Evolutionary conservation across 2,113 vertebrate species (phyloP).

Genomic region (Struthidea cinerea): DNA sequence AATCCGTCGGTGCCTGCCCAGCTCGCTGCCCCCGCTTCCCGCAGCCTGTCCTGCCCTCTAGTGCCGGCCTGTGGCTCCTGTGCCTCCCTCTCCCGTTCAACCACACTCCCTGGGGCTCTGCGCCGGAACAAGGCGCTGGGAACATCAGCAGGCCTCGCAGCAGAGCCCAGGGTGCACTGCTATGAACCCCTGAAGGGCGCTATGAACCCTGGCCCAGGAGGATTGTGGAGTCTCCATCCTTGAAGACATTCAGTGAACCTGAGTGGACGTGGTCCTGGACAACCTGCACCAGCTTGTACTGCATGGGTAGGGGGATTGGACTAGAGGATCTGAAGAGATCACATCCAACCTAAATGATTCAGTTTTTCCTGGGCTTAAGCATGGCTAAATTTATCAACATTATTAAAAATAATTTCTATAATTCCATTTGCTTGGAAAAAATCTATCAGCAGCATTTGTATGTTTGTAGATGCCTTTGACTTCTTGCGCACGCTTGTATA

Average conservation of each 20-base stretch:
- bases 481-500: background rate
- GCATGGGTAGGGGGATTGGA: background rate
- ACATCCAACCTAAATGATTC: background rate
- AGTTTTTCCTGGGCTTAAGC: background rate
- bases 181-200: too few relatives aligned
- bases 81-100: background rate
- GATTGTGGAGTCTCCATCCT: background rate
- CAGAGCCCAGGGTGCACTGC: background rate
- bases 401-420: background rate
- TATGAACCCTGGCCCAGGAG: background rate
- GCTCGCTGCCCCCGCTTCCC: background rate
- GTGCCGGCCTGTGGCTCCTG: background rate
- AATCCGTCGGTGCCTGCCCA: rapidly evolving
- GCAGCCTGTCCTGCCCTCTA: slow-evolving; percentile 11
- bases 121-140: background rate
- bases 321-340: background rate
- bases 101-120: rapidly evolving
- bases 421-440: background rate
- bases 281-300: background rate
- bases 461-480: background rate
- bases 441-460: background rate
- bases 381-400: background rate
- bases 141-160: background rate
- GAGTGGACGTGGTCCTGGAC: background rate
- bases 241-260: background rate